Conservation (phyloP, 1,140 invertebrate species). For the Heliconius congener region DNA sequence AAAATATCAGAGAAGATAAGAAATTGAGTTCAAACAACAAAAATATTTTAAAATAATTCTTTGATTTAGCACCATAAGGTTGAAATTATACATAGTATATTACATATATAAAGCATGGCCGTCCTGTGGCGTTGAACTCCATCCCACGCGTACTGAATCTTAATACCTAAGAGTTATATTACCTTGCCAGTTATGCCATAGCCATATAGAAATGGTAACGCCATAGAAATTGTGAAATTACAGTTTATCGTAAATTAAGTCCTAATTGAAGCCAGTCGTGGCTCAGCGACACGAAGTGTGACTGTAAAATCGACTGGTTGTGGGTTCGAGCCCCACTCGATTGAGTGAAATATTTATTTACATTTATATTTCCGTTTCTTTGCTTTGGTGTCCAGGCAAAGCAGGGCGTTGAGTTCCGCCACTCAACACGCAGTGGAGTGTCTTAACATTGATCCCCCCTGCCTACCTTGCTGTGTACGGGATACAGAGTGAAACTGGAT, state of each 20-base stretch:
- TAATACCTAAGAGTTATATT: conserved; percentile 27
- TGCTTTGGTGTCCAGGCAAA: too few relatives aligned
- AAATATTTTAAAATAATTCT: conserved; percentile 15
- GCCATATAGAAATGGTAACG: neutral
- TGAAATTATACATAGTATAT: conserved; percentile 1
- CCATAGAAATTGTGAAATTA: neutral
- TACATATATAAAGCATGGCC: neutral
- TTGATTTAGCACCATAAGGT: neutral
- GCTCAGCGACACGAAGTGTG: too few relatives aligned
- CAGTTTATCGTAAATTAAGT: neutral
- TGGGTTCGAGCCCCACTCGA: too few relatives aligned
- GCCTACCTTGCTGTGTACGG: too few relatives aligned
- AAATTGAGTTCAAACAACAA: neutral
- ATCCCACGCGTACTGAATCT: conserved; percentile 40
- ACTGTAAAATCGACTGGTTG: too few relatives aligned
- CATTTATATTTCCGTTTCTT: too few relatives aligned
- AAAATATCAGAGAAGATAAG: neutral
- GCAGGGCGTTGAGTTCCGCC: too few relatives aligned
- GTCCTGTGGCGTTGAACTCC: conserved; percentile 48
- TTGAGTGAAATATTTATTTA: too few relatives aligned
- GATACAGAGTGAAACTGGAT: too few relatives aligned
- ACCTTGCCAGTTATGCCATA: neutral
- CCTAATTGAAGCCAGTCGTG: too few relatives aligned
- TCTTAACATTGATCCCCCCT: too few relatives aligned
- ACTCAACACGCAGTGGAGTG: too few relatives aligned